Evolutionary conservation across 2,113 vertebrate species (phyloP).

Genomic region (Marmota monax): DNA sequence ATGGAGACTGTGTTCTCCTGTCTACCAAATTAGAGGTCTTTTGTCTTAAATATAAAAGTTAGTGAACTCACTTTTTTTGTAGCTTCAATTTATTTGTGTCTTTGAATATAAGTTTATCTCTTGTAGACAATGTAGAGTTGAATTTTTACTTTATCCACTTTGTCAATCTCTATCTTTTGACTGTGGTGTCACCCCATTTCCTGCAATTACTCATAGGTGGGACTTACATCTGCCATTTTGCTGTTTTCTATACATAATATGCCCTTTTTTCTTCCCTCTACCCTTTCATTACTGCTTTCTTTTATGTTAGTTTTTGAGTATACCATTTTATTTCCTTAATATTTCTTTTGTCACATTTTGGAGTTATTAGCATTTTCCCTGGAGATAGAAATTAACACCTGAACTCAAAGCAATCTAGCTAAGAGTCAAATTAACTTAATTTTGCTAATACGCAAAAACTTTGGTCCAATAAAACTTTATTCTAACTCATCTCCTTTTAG

Average conservation of each 20-base stretch:
- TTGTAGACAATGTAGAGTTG: neutral
- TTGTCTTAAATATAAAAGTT: neutral
- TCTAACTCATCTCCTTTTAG: too few relatives aligned
- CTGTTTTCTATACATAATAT: neutral
- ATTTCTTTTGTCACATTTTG: neutral
- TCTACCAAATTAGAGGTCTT: neutral
- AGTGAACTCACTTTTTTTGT: neutral
- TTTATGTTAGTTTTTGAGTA: neutral
- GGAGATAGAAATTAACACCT: neutral
- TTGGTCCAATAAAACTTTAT: too few relatives aligned
- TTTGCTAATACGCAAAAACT: too few relatives aligned
- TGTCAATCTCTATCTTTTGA: neutral
- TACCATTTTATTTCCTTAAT: neutral
- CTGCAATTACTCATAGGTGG: neutral
- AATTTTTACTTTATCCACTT: neutral
- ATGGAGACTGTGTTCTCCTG: slow-evolving; percentile 88
- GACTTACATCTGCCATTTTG: neutral
- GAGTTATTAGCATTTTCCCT: neutral
- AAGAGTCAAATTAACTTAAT: too few relatives aligned
- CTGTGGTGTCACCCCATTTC: neutral
- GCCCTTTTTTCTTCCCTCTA: neutral
- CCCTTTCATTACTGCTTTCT: neutral
- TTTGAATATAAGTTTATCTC: neutral
- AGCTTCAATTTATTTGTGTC: neutral
- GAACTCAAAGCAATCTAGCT: too few relatives aligned